Evolutionary conservation across 2,888 invertebrate genomes (phyloP).

Genomic region (Kuschelorhynchus macadamiae): DNA sequence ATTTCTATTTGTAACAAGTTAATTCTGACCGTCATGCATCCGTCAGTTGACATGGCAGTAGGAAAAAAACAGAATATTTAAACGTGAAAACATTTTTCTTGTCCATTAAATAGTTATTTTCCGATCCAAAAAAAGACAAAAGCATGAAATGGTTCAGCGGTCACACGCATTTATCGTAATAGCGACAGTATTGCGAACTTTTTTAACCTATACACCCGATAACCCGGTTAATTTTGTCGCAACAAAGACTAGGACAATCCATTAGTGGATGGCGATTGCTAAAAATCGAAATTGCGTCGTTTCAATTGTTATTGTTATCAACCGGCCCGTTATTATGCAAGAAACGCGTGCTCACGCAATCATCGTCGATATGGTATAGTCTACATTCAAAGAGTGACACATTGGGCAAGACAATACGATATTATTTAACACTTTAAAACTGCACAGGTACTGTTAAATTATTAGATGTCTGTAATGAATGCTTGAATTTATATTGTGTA

Average conservation of each 20-base stretch:
- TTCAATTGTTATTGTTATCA: conserved; percentile 34
- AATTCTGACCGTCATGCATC: no score
- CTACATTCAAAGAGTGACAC: conserved; percentile 16
- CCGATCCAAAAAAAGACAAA: conserved; percentile 16
- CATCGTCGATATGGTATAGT: no score
- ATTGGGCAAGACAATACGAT: no score
- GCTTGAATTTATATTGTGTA: no score
- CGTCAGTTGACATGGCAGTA: no score
- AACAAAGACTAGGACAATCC: conserved; percentile 33
- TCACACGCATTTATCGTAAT: conserved; percentile 30
- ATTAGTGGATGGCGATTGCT: conserved; percentile 36
- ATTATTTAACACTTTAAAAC: no score
- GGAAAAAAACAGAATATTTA: no score
- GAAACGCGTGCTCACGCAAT: conserved; percentile 23
- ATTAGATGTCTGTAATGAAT: not conserved
- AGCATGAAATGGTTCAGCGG: conserved; percentile 23
- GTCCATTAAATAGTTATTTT: no score
- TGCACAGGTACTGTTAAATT: not conserved
- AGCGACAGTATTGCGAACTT: conserved; percentile 32
- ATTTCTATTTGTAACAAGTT: no score
- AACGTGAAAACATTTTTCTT: no score
- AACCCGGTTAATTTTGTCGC: conserved; percentile 42
- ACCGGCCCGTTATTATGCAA: conserved; percentile 27
- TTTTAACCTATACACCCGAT: conserved; percentile 33
- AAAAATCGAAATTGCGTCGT: conserved; percentile 31